Percentiles rank a stretch among this genome's conserved stretches.
Evolutionary conservation across 2,888 invertebrate species (phyloP).

Genomic region (Torymus aiolomorphi): DNA sequence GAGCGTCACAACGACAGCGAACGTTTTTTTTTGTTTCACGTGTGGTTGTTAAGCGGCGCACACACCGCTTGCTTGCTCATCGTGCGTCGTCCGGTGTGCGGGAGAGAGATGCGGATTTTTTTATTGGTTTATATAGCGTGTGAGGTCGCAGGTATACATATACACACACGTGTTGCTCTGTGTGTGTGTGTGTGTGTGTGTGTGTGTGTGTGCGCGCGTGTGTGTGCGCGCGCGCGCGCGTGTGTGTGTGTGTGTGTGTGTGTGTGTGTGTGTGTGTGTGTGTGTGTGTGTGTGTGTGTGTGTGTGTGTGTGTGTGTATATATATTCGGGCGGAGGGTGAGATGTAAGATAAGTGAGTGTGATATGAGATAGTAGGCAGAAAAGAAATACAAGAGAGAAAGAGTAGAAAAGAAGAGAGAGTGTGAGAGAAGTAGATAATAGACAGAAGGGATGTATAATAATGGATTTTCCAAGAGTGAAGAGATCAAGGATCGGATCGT

Average conservation of each 20-base stretch:
- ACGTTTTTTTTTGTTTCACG: conserved; percentile 22
- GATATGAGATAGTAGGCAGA: not conserved
- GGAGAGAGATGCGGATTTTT: conserved; percentile 37
- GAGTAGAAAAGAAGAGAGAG: not conserved
- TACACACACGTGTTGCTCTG: conserved; percentile 38
- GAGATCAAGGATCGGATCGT: conserved; percentile 57
- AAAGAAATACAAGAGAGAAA: not conserved
- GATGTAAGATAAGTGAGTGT: not conserved
- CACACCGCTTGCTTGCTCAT: conserved; percentile 23
- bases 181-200: too few species aligned
- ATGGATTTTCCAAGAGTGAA: conserved; percentile 56
- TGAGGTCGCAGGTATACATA: not conserved
- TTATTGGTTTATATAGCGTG: conserved; percentile 36
- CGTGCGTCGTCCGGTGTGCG: conserved; percentile 34
- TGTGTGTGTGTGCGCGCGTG: too few species aligned
- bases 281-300: too few species aligned
- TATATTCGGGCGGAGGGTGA: not conserved
- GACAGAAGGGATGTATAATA: conserved; percentile 24
- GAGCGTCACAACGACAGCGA: conserved; percentile 26
- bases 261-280: too few species aligned
- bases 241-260: too few species aligned
- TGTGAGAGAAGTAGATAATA: conserved; percentile 44
- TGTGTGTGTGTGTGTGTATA: too few species aligned
- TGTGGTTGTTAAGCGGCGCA: not conserved
- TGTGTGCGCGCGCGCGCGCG: too few species aligned